Conservation (phyloP, 2,113 vertebrate species). For the Xerus inauris region DNA sequence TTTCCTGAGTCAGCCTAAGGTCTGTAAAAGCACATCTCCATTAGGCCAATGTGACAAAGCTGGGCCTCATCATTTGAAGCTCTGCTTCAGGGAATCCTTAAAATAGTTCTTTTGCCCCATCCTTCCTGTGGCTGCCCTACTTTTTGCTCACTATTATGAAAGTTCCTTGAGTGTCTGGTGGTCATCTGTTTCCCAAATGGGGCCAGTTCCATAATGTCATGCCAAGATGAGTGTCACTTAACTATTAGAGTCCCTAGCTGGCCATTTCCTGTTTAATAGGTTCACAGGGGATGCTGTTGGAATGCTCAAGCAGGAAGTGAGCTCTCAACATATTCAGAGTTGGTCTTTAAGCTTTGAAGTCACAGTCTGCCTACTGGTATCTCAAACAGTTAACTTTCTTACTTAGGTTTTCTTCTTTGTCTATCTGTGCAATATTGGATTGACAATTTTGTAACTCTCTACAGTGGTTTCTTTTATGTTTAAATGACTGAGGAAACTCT, state of each 20-base stretch:
- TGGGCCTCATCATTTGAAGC: conserved; percentile 56
- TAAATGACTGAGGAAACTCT: background rate
- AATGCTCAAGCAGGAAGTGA: background rate
- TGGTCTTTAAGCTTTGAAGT: background rate
- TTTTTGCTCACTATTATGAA: conserved; percentile 69
- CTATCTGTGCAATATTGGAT: background rate
- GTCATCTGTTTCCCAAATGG: conserved; percentile 48
- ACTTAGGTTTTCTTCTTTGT: background rate
- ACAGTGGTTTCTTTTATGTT: background rate
- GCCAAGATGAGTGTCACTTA: background rate
- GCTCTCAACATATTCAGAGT: background rate
- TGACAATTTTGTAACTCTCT: background rate
- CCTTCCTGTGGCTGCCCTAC: conserved; percentile 58
- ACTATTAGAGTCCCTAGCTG: background rate
- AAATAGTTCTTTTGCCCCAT: conserved; percentile 62
- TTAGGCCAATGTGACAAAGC: conserved; percentile 51
- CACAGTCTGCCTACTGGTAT: background rate
- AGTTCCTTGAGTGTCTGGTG: conserved; percentile 56
- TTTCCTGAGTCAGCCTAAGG: conserved; percentile 37
- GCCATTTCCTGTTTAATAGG: background rate
- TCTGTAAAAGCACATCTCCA: conserved; percentile 61
- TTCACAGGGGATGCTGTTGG: background rate
- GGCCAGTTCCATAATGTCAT: conserved; percentile 23
- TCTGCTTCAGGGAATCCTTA: conserved; percentile 72
- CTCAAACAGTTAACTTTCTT: background rate